Conservation (phyloP, 2,888 invertebrate species). For the Notocelia uddmanniana region DNA sequence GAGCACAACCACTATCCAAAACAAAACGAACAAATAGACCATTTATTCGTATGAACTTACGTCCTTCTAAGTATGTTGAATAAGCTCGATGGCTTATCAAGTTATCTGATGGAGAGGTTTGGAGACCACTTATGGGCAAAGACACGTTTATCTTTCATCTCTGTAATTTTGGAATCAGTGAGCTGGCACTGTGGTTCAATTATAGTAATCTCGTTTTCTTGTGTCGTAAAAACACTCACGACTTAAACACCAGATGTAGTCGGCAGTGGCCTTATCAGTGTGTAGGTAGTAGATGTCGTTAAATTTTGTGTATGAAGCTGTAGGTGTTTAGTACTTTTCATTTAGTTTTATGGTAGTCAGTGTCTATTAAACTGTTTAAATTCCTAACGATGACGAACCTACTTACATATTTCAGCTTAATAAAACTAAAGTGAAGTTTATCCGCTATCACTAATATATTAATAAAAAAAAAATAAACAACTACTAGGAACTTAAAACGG, state of each 20-base stretch:
- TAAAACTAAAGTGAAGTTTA: no score
- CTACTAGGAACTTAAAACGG: no score
- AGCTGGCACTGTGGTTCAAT: slow-evolving; percentile 57
- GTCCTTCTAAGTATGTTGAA: slow-evolving; percentile 4
- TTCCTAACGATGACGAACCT: no score
- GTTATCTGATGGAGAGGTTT: slow-evolving; percentile 68
- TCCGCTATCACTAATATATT: no score
- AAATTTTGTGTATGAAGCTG: neutral
- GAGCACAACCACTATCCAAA: slow-evolving; percentile 49
- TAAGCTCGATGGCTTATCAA: slow-evolving; percentile 46
- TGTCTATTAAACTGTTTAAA: no score
- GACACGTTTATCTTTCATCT: slow-evolving; percentile 64
- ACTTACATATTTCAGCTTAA: no score
- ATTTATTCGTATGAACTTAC: slow-evolving; percentile 1
- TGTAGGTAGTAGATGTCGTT: neutral
- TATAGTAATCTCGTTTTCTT: slow-evolving; percentile 45
- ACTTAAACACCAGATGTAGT: neutral
- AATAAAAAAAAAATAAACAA: no score
- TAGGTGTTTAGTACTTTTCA: neutral
- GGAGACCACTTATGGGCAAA: slow-evolving; percentile 65
- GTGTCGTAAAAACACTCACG: slow-evolving; percentile 7
- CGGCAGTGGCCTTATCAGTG: neutral
- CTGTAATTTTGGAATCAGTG: slow-evolving; percentile 66
- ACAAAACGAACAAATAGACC: slow-evolving; percentile 1
- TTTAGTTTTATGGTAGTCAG: no score